A percentile compares a stretch with the other conserved stretches of the same genome.
Evolutionary conservation across 2,888 invertebrate species (phyloP).

Genomic region (Himalopsyche tibetana): DNA sequence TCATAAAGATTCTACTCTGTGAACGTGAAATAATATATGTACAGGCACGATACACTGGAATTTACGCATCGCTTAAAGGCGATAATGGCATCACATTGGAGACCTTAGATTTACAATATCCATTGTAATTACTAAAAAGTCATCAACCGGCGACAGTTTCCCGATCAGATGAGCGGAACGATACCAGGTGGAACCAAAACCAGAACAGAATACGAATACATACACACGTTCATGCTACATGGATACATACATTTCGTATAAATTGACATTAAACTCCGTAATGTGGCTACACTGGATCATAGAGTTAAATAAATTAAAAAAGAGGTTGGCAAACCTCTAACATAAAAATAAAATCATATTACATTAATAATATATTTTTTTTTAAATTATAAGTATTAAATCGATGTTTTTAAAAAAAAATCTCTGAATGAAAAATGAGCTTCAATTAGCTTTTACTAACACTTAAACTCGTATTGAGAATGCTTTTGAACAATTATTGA

Average conservation of each 20-base stretch:
- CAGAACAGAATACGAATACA: slow-evolving; percentile 50
- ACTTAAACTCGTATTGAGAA: no score
- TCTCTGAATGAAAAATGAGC: no score
- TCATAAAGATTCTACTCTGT: slow-evolving; percentile 67
- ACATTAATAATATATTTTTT: no score
- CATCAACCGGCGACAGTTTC: slow-evolving; percentile 55
- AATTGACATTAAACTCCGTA: slow-evolving; percentile 56
- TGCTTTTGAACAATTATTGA: no score
- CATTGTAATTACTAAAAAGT: slow-evolving; percentile 39
- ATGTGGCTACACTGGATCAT: slow-evolving; percentile 48
- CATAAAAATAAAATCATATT: not conserved
- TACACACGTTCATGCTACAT: not conserved
- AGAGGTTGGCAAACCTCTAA: not conserved
- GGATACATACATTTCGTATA: slow-evolving; percentile 38
- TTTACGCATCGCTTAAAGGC: slow-evolving; percentile 49
- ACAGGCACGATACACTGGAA: slow-evolving; percentile 52
- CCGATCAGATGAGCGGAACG: slow-evolving; percentile 54
- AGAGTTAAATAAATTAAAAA: not conserved
- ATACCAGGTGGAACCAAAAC: slow-evolving; percentile 51
- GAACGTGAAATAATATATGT: slow-evolving; percentile 51
- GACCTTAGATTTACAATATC: slow-evolving; percentile 13
- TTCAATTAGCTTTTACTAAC: no score
- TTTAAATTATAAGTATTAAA: no score
- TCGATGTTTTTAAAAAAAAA: no score
- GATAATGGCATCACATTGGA: slow-evolving; percentile 51